phyloP scores from a whole-genome alignment of 2,888 invertebrate genomes.

The Agrotis clavis region DNA sequence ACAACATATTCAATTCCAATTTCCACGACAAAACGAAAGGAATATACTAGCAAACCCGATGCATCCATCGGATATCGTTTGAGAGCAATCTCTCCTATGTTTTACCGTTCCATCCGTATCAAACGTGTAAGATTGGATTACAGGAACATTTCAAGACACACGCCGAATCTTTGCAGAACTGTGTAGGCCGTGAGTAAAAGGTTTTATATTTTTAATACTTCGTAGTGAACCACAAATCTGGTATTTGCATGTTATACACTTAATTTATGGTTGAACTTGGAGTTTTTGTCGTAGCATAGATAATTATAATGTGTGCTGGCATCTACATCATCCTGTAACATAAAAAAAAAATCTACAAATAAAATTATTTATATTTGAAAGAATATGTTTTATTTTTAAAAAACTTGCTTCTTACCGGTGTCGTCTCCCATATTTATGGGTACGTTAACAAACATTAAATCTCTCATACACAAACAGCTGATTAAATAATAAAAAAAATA shows the following conservation, averaged over 20 bases:
- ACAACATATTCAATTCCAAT: slow-evolving; percentile 49
- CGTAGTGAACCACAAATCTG: neutral
- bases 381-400: too few species aligned
- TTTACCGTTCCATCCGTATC: slow-evolving; percentile 30
- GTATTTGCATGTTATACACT: neutral
- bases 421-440: too few species aligned
- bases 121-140: slow-evolving; percentile 45
- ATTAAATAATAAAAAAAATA: too few species aligned
- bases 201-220: neutral
- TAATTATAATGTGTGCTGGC: too few species aligned
- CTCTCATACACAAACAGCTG: too few species aligned
- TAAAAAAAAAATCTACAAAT: too few species aligned
- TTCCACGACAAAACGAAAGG: slow-evolving; percentile 23
- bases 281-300: too few species aligned
- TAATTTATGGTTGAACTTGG: too few species aligned
- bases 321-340: too few species aligned
- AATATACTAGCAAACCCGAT: slow-evolving; percentile 39
- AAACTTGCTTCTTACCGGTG: too few species aligned
- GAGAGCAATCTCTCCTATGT: slow-evolving; percentile 52
- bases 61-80: slow-evolving; percentile 57
- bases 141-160: slow-evolving; percentile 21
- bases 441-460: too few species aligned
- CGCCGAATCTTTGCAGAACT: slow-evolving; percentile 1
- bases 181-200: neutral
- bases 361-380: too few species aligned